Percentiles rank a stretch among this genome's conserved stretches.
phyloP scores from a whole-genome alignment of 2,113 vertebrate genomes.

The Trichechus manatus region DNA sequence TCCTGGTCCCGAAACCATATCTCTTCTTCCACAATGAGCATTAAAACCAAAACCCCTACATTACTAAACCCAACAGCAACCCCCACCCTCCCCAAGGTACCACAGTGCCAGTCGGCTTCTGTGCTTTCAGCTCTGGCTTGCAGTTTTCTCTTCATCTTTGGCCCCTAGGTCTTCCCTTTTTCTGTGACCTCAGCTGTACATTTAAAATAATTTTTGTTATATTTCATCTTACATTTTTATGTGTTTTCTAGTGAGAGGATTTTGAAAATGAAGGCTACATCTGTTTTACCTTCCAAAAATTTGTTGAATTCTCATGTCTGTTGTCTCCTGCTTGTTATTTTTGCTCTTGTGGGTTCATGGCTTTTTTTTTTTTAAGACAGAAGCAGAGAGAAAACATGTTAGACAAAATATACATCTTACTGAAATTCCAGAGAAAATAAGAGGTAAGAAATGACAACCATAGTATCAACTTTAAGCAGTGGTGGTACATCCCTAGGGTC shows the following conservation, averaged over 20 bases:
- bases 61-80: accelerated
- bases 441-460: not conserved
- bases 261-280: not conserved
- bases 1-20: not conserved
- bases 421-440: slow-evolving; percentile 40
- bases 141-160: not conserved
- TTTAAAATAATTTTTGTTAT: not conserved
- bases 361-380: not conserved
- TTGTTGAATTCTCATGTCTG: not conserved
- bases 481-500: not conserved
- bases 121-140: not conserved
- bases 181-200: not conserved
- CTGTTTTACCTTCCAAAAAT: not conserved
- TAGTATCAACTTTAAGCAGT: not conserved
- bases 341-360: not conserved
- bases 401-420: not conserved
- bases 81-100: accelerated
- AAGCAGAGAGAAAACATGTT: slow-evolving; percentile 21
- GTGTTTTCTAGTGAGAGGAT: not conserved
- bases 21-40: not conserved
- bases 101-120: accelerated
- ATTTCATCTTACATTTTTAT: not conserved
- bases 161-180: not conserved
- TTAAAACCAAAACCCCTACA: not conserved
- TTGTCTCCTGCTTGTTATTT: not conserved